phyloP scores from a whole-genome alignment of 1,140 invertebrate species.

The Panagrolaimus sp. region DNA sequence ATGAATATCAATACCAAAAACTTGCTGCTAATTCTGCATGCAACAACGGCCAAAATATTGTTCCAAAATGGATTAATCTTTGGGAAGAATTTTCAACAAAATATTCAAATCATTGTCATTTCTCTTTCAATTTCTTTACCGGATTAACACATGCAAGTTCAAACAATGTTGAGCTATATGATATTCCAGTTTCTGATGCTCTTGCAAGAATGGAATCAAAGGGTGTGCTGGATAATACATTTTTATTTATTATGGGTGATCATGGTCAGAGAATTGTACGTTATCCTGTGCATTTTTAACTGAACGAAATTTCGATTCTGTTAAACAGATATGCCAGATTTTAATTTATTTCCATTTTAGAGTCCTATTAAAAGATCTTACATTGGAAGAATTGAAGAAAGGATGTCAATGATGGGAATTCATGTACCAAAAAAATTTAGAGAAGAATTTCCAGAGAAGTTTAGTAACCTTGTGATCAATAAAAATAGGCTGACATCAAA shows the following conservation, averaged over 20 bases:
- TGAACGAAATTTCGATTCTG: no score
- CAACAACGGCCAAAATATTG: constrained; percentile 27
- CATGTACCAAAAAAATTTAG: constrained; percentile 38
- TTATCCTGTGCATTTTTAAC: background rate
- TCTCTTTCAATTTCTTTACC: constrained; percentile 53
- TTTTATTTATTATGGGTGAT: constrained; percentile 60
- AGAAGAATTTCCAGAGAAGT: constrained; percentile 31
- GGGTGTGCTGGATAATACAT: constrained; percentile 57
- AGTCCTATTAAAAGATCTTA: constrained; percentile 38
- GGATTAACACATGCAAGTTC: constrained; percentile 44
- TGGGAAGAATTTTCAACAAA: constrained; percentile 41
- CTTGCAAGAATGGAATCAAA: constrained; percentile 14
- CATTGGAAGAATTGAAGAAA: constrained; percentile 52
- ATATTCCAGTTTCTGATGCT: constrained; percentile 24
- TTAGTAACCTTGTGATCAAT: constrained; percentile 14
- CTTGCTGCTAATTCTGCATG: constrained; percentile 21
- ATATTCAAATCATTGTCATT: constrained; percentile 37
- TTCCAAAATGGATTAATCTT: constrained; percentile 29
- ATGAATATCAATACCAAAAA: constrained; percentile 30
- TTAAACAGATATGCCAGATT: no score
- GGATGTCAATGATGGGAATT: constrained; percentile 54
- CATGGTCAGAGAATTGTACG: constrained; percentile 58
- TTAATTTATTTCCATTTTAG: constrained; percentile 11
- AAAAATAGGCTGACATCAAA: constrained; percentile 40
- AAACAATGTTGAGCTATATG: constrained; percentile 38